These are phyloP conservation scores for Tenebrio molitor DNA, from an alignment of 1,140 invertebrate species.

Conservation along the genomic window DNA sequence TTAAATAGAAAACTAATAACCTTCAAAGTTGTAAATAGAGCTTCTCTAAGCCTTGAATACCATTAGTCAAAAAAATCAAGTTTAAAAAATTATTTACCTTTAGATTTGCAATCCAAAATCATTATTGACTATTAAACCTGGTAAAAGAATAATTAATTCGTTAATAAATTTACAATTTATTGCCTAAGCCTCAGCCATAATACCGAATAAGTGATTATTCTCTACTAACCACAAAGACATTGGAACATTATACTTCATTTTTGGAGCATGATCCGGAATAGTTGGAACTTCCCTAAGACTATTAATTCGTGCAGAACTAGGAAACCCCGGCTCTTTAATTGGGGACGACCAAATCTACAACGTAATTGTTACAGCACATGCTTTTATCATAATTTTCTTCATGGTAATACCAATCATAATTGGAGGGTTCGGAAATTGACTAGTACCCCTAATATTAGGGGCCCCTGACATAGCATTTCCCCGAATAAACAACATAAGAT, in stretches of 20 bases:
- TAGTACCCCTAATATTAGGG: slow-evolving; percentile 80
- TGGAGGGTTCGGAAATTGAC: slow-evolving; percentile 84
- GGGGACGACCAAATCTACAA: slow-evolving; percentile 81
- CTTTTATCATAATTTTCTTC: slow-evolving; percentile 86
- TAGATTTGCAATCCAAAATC: slow-evolving; percentile 72
- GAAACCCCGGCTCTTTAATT: slow-evolving; percentile 72
- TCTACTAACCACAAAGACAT: too few species aligned
- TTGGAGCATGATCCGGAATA: slow-evolving; percentile 77
- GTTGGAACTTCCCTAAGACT: slow-evolving; percentile 75
- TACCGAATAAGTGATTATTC: too few species aligned
- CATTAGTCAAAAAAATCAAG: too few species aligned
- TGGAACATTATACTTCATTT: slow-evolving; percentile 81
- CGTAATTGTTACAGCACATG: slow-evolving; percentile 79
- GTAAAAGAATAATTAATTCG: too few species aligned
- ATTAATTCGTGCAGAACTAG: slow-evolving; percentile 79
- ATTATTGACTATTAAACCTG: slow-evolving; percentile 68
- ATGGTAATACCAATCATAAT: slow-evolving; percentile 84
- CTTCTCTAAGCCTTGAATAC: slow-evolving; percentile 68
- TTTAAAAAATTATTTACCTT: slow-evolving; percentile 64
- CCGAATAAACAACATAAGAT: slow-evolving; percentile 84
- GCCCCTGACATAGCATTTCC: slow-evolving; percentile 82
- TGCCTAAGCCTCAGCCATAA: too few species aligned
- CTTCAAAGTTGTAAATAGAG: slow-evolving; percentile 73
- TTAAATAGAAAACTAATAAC: slow-evolving; percentile 72
- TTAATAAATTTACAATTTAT: slow-evolving; percentile 73